Evolutionary conservation across 2,797 vertebrate species (phyloP).

Genomic region (Prunella strophiata): DNA sequence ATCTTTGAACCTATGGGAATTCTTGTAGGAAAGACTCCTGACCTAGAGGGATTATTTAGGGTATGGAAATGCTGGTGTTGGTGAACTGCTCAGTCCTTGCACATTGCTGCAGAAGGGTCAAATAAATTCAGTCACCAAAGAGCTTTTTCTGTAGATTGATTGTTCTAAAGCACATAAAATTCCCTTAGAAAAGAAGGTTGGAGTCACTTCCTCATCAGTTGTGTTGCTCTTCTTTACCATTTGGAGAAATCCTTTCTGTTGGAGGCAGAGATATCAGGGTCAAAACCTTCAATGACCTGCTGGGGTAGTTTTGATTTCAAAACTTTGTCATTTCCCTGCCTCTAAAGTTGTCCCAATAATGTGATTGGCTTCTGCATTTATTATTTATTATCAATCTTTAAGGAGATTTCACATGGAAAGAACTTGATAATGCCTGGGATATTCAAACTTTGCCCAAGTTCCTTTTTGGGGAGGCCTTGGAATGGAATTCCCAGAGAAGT

Average conservation of each 20-base stretch:
- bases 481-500: neutral
- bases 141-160: accelerated
- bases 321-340: neutral
- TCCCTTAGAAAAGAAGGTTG: neutral
- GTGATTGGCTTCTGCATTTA: neutral
- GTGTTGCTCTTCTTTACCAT: neutral
- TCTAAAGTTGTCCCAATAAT: neutral
- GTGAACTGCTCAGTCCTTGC: neutral
- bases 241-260: neutral
- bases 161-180: neutral
- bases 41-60: neutral
- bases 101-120: accelerated
- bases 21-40: neutral
- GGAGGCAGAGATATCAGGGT: neutral
- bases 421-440: neutral
- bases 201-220: neutral
- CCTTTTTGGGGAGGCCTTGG: neutral
- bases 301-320: neutral
- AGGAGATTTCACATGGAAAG: neutral
- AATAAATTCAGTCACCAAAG: neutral
- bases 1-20: neutral
- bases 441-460: neutral
- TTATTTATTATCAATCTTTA: neutral
- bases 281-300: neutral
- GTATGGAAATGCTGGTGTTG: neutral